Evolutionary conservation across 2,888 invertebrate genomes (phyloP).

Genomic region (Resseliella maxima): DNA sequence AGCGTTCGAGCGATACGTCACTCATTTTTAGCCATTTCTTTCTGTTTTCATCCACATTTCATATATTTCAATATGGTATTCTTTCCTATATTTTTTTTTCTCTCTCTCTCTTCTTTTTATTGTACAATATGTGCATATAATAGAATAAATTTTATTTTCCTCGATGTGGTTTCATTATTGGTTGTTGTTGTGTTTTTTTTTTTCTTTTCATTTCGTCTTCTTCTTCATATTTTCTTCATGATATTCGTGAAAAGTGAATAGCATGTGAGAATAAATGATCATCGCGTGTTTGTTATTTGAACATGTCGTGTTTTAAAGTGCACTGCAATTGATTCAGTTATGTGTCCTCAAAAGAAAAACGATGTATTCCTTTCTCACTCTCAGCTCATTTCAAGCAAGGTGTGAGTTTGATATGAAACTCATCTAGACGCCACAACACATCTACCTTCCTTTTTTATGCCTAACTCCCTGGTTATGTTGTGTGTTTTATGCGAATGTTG

Average conservation of each 20-base stretch:
- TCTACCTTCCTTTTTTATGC: too few relatives aligned
- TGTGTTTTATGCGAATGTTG: slow-evolving; percentile 22
- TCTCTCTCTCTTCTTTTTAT: neutral
- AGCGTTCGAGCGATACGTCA: neutral
- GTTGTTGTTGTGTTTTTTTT: neutral
- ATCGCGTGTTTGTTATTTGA: slow-evolving; percentile 33
- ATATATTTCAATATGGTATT: neutral
- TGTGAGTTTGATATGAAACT: slow-evolving; percentile 30
- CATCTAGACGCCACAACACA: neutral
- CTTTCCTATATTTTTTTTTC: neutral
- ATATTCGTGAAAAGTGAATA: neutral
- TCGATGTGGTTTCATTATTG: too few relatives aligned
- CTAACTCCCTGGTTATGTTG: slow-evolving; percentile 8
- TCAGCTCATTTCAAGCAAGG: neutral
- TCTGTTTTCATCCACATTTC: neutral
- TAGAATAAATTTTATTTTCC: slow-evolving; percentile 51
- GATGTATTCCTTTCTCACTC: neutral
- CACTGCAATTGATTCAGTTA: slow-evolving; percentile 17
- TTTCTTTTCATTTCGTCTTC: neutral
- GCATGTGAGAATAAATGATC: slow-evolving; percentile 42
- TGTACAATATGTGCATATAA: slow-evolving; percentile 14
- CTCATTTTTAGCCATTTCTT: neutral
- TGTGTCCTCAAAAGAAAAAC: slow-evolving; percentile 33
- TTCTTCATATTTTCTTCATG: neutral
- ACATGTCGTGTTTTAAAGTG: slow-evolving; percentile 31